Base-by-base conservation (phyloP, 1,140 invertebrate genomes). In the Bombyx mandarina region DNA sequence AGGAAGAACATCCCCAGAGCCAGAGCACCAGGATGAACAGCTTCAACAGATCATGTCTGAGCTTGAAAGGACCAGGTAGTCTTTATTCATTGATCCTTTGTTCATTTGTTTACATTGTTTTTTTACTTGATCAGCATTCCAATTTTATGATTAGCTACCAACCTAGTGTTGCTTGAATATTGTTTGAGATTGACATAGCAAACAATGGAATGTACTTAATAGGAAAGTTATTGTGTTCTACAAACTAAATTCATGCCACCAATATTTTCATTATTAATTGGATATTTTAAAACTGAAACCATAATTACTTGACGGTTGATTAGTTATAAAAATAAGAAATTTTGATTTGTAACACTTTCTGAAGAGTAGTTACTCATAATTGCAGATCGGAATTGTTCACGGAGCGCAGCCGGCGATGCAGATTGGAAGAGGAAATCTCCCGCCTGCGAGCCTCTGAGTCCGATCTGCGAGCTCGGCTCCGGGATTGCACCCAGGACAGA, bases 1-100 rank as follows among this genome's bases (percentile, higher is more conserved):
- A 0, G 82, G 85, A 1, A 58, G 83, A 43, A 85, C 79, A 2
- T 85, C 83, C 0, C 83, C 83, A 0, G 83, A 85, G 58, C 81
- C 77, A 0, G 81, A 79, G 57, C 75, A 79, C 42, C 77, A 78
- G 49, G 75, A 79, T 44, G 74, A 77, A 35, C 79, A 82, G 56
- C 46, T 83, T 46, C 73, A 77, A 52, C 79, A 80, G 35, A 71
- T 84, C 43, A 72, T 82, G 12, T 60, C 67, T 1, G 79, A 86
- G 50, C 56, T 86, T 8, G 79, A 84, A 51, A 58, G 77, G 35
- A 80, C 79, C 35, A 80, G 81, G 81, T 86, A 50, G 7, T 18
- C 12, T 47, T 46, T 46, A n/a, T 46, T 9, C 45, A 9, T 4
- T 46, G 45, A 46, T 46, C 45, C 45, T 9, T 46, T 9, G 12